Evolutionary conservation across 2,113 vertebrate genomes (phyloP).

Genomic region (Thryonomys swinderianus): DNA sequence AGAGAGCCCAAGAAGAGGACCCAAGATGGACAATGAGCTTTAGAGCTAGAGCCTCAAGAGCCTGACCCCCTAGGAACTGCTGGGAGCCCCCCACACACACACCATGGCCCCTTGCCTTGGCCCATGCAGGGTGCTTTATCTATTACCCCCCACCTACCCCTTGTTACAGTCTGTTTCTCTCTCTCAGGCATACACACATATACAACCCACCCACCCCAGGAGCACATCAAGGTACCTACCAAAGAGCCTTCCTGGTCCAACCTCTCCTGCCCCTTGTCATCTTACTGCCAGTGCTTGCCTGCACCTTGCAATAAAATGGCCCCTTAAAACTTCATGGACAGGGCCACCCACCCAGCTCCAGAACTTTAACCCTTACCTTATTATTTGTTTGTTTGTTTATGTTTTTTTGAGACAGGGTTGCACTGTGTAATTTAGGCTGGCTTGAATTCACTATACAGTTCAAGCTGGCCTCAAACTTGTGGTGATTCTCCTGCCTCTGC

Average conservation of each 20-base stretch:
- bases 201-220: too few relatives aligned
- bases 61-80: background rate
- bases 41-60: background rate
- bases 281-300: background rate
- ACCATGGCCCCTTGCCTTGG: too few relatives aligned
- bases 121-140: background rate
- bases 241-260: background rate
- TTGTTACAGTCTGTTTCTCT: background rate
- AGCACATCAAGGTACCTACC: background rate
- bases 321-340: background rate
- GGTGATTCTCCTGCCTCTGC: background rate
- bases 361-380: background rate
- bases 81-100: too few relatives aligned
- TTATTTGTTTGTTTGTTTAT: background rate
- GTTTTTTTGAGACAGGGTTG: background rate
- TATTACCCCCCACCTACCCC: background rate
- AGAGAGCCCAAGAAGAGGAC: background rate
- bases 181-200: background rate
- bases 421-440: background rate
- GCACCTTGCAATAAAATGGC: background rate
- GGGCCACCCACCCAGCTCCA: background rate
- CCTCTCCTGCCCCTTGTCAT: too few relatives aligned
- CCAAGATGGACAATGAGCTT: background rate
- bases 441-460: background rate
- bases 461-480: background rate